These are phyloP conservation scores for Harmothoe impar DNA, from an alignment of 2,888 invertebrate genomes.

Conservation along the genomic window DNA sequence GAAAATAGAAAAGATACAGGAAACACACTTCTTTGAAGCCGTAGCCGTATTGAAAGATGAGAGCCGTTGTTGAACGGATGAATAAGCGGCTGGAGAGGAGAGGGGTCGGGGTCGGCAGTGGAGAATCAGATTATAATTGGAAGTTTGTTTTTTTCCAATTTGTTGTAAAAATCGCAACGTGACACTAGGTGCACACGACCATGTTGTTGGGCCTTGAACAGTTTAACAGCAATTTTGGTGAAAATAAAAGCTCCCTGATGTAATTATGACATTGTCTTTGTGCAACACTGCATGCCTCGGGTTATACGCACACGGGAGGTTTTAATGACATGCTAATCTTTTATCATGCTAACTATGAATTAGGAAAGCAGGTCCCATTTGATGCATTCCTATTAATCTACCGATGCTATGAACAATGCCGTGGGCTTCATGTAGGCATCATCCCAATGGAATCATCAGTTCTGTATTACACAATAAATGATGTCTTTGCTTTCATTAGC, in stretches of 20 bases:
- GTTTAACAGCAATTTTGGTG: neutral
- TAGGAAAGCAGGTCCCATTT: too few relatives aligned
- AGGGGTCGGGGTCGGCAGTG: neutral
- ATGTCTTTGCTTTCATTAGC: too few relatives aligned
- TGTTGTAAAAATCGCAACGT: neutral
- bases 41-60: neutral
- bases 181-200: neutral
- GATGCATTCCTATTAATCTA: too few relatives aligned
- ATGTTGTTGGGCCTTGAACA: neutral
- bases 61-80: neutral
- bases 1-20: too few relatives aligned
- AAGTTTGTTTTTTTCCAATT: neutral
- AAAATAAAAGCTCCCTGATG: neutral
- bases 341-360: too few relatives aligned
- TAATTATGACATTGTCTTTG: neutral
- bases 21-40: neutral
- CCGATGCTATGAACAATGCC: too few relatives aligned
- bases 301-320: neutral
- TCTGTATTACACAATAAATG: too few relatives aligned
- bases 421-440: too few relatives aligned
- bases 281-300: neutral
- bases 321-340: too few relatives aligned
- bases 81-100: neutral
- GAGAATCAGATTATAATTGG: slow-evolving; percentile 31
- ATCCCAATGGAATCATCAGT: too few relatives aligned